phyloP scores from a whole-genome alignment of 2,797 vertebrate species.

The Squalus acanthias region DNA sequence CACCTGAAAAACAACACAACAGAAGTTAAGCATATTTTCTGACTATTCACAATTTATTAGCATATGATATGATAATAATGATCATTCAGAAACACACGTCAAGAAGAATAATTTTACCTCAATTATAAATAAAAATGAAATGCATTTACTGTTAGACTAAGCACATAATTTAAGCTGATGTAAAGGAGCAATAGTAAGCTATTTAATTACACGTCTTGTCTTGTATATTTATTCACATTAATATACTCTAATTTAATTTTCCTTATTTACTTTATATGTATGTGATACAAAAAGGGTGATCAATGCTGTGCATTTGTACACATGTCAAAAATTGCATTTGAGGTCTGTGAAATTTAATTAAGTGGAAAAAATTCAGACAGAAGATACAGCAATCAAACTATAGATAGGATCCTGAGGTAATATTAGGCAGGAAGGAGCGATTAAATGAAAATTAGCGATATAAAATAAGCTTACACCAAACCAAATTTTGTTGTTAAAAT shows the following conservation, averaged over 20 bases:
- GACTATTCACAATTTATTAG: background rate
- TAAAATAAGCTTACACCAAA: background rate
- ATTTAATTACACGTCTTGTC: background rate
- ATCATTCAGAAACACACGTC: background rate
- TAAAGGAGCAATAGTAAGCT: background rate
- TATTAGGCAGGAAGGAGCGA: background rate
- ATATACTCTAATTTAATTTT: background rate
- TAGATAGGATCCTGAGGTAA: background rate
- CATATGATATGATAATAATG: background rate
- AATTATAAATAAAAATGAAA: background rate
- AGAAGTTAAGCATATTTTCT: background rate
- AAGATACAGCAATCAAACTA: background rate
- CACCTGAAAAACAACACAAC: constrained; percentile 63
- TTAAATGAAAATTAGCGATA: background rate
- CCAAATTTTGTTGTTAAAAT: background rate
- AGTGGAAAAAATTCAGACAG: background rate
- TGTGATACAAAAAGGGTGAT: background rate
- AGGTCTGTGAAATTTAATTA: background rate
- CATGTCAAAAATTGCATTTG: background rate
- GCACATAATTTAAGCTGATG: background rate
- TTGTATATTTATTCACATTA: background rate
- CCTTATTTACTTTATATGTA: background rate
- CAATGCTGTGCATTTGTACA: background rate
- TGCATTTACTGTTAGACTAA: background rate
- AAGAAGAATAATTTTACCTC: background rate